phyloP scores from a whole-genome alignment of 2,888 invertebrate genomes.

The Nematopogon swammerdamellus region DNA sequence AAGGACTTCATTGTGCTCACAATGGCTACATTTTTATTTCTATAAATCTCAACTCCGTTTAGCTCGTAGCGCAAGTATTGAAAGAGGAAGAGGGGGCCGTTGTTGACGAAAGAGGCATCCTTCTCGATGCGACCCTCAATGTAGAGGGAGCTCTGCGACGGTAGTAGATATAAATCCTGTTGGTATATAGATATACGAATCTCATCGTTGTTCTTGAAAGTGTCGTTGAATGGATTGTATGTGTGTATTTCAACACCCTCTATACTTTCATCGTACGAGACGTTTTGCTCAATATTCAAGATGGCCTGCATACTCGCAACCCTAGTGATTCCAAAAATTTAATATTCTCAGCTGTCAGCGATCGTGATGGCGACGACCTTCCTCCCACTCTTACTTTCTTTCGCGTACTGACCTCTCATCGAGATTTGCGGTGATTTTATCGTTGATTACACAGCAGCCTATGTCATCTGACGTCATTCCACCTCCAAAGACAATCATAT shows the following conservation, averaged over 20 bases:
- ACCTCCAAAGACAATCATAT: too few relatives aligned
- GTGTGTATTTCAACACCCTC: slow-evolving; percentile 15
- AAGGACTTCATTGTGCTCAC: too few relatives aligned
- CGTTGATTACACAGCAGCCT: too few relatives aligned
- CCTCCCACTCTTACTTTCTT: too few relatives aligned
- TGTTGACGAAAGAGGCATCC: slow-evolving; percentile 13
- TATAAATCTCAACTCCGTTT: slow-evolving; percentile 22
- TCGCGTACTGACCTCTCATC: too few relatives aligned
- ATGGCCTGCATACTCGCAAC: too few relatives aligned
- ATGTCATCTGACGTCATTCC: too few relatives aligned
- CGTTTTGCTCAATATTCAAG: too few relatives aligned
- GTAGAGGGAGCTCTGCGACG: slow-evolving; percentile 16
- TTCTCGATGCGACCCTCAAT: slow-evolving; percentile 14
- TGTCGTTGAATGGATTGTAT: slow-evolving; percentile 16
- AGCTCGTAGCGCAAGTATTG: slow-evolving; percentile 23
- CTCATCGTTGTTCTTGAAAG: slow-evolving; percentile 20
- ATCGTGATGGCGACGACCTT: too few relatives aligned
- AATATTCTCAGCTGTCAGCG: too few relatives aligned
- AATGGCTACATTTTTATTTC: slow-evolving; percentile 8
- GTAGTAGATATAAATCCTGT: slow-evolving; percentile 17
- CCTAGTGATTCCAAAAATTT: too few relatives aligned
- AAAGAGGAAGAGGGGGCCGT: slow-evolving; percentile 19
- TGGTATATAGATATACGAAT: slow-evolving; percentile 20
- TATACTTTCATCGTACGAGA: slow-evolving; percentile 13
- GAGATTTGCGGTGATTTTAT: too few relatives aligned